phyloP scores from a whole-genome alignment of 2,888 invertebrate genomes.

The Invenusta paracnida region DNA sequence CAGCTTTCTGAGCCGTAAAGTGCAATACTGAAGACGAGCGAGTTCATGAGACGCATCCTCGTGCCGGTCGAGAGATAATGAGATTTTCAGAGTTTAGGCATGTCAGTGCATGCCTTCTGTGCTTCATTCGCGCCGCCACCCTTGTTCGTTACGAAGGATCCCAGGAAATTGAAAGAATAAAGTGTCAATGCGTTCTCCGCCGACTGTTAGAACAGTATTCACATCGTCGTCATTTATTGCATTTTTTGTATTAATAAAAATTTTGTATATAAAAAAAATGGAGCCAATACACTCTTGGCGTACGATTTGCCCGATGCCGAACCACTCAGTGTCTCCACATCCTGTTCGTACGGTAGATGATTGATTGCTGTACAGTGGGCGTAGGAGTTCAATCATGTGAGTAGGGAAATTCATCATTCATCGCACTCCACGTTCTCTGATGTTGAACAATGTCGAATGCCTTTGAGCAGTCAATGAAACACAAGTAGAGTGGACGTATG shows the following conservation, averaged over 20 bases:
- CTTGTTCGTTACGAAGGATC: background rate
- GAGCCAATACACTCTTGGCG: slow-evolving; percentile 12
- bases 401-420: background rate
- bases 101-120: background rate
- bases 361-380: background rate
- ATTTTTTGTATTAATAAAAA: too few relatives aligned
- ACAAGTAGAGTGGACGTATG: background rate
- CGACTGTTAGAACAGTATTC: background rate
- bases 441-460: background rate
- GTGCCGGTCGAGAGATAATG: background rate
- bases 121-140: background rate
- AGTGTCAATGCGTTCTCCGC: background rate
- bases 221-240: background rate
- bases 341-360: background rate
- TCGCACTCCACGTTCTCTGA: background rate
- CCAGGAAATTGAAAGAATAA: background rate
- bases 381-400: background rate
- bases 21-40: slow-evolving; percentile 4
- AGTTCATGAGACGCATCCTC: slow-evolving; percentile 13
- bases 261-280: background rate
- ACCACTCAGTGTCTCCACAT: too few relatives aligned
- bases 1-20: slow-evolving; percentile 2
- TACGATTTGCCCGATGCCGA: background rate
- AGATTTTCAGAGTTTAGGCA: background rate
- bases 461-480: background rate